phyloP scores from a whole-genome alignment of 2,797 vertebrate species.

The Epinephelus coioides region DNA sequence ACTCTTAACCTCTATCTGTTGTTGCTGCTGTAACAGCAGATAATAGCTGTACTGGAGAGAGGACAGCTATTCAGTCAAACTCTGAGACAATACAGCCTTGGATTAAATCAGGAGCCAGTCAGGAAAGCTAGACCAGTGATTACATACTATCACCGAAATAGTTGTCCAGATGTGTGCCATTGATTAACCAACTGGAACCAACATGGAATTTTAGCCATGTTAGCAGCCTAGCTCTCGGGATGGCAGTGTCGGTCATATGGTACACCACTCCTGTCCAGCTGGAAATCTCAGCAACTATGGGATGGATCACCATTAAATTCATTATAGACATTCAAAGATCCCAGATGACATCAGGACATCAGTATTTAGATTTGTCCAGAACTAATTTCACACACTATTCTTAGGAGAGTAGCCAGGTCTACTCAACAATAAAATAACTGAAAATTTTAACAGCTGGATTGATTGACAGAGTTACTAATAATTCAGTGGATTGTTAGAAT shows the following conservation, averaged over 20 bases:
- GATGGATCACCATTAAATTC: background rate
- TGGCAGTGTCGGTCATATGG: too few relatives aligned
- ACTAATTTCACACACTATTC: background rate
- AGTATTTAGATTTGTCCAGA: background rate
- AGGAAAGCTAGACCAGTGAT: background rate
- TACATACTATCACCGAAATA: background rate
- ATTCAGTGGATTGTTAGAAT: background rate
- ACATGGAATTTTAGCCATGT: background rate
- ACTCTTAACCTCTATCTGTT: conserved; percentile 54
- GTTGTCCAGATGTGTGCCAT: background rate
- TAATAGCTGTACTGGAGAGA: conserved; percentile 33
- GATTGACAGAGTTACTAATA: background rate
- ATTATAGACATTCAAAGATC: background rate
- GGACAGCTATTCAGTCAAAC: conserved; percentile 41
- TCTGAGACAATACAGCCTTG: conserved; percentile 7
- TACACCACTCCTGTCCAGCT: background rate
- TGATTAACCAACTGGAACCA: background rate
- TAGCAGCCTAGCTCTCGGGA: background rate
- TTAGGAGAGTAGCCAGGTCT: background rate
- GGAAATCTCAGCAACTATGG: background rate
- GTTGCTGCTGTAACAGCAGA: conserved; percentile 14
- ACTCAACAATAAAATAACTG: too few relatives aligned
- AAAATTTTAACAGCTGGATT: too few relatives aligned
- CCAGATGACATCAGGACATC: background rate
- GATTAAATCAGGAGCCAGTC: background rate